Evolutionary conservation across 2,113 vertebrate genomes (phyloP).

Genomic region (Balaenoptera acutorostrata): DNA sequence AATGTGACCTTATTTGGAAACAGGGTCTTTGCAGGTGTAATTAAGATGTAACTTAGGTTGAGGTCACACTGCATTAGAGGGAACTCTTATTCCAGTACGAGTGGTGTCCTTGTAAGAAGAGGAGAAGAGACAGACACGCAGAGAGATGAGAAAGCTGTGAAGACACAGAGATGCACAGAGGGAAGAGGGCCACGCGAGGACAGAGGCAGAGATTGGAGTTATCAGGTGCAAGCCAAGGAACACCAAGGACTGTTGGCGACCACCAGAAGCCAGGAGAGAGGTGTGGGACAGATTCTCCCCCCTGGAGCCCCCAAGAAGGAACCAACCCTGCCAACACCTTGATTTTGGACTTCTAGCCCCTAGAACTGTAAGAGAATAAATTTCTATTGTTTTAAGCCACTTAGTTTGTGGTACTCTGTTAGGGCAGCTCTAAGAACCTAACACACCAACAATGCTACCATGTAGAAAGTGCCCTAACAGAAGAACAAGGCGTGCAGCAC

Average conservation of each 20-base stretch:
- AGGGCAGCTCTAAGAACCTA: neutral
- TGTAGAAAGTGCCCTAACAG: neutral
- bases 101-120: neutral
- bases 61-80: neutral
- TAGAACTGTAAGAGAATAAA: neutral
- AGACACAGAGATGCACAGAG: neutral
- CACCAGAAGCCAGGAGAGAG: neutral
- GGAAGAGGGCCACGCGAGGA: rapidly evolving
- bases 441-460: rapidly evolving
- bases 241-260: neutral
- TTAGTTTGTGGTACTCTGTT: neutral
- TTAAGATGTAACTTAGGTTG: neutral
- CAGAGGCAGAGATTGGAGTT: neutral
- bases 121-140: neutral
- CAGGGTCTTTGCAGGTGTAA: neutral
- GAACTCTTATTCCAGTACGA: neutral
- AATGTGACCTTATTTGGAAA: neutral
- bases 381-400: neutral
- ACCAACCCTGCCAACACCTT: neutral
- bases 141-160: neutral
- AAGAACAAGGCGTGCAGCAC: too few relatives aligned
- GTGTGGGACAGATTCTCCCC: neutral
- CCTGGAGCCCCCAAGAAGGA: neutral
- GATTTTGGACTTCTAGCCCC: neutral
- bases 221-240: neutral